phyloP scores from a whole-genome alignment of 2,888 invertebrate species.

The Patella depressa region DNA sequence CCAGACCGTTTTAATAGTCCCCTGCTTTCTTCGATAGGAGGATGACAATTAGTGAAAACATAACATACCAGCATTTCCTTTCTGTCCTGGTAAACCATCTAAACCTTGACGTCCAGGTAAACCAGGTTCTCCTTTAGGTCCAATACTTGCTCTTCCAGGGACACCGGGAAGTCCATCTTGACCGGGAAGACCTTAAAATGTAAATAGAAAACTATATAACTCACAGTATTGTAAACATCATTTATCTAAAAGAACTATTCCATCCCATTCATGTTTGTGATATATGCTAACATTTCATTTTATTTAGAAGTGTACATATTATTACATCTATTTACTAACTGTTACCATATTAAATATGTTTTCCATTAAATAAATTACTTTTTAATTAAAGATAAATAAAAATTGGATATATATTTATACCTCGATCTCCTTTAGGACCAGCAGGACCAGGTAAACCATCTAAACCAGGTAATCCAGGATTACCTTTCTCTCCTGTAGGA shows the following conservation, averaged over 20 bases:
- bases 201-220: too few species aligned
- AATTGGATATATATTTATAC: constrained; percentile 19
- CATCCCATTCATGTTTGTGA: too few species aligned
- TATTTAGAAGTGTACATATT: too few species aligned
- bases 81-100: constrained; percentile 51
- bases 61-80: constrained; percentile 63
- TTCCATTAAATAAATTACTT: too few species aligned
- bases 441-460: constrained; percentile 39
- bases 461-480: constrained; percentile 34
- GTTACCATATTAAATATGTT: too few species aligned
- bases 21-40: too few species aligned
- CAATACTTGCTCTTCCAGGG: constrained; percentile 38
- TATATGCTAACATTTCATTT: too few species aligned
- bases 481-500: constrained; percentile 71
- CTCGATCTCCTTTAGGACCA: constrained; percentile 41
- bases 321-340: too few species aligned
- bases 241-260: too few species aligned
- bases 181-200: constrained; percentile 46
- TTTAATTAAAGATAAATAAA: neutral
- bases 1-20: too few species aligned
- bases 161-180: constrained; percentile 36
- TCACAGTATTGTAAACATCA: too few species aligned
- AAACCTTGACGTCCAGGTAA: constrained; percentile 59
- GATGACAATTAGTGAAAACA: neutral
- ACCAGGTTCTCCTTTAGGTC: constrained; percentile 65